phyloP scores from a whole-genome alignment of 2,113 vertebrate genomes.

The Struthidea cinerea region DNA sequence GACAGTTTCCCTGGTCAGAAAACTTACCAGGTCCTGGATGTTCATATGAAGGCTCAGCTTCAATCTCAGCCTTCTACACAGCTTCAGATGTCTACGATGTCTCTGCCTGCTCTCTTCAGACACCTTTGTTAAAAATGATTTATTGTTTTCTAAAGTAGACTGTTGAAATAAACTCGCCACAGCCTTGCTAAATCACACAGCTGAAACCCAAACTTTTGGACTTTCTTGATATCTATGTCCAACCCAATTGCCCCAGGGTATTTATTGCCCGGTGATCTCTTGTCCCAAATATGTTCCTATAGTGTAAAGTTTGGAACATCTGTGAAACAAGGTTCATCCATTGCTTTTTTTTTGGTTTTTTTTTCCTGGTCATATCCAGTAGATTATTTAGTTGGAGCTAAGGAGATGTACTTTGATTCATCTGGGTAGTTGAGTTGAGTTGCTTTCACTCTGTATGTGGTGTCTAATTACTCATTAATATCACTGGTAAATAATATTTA shows the following conservation, averaged over 20 bases:
- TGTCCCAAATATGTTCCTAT: not conserved
- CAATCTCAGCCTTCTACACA: not conserved
- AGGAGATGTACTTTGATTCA: not conserved
- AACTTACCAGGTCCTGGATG: not conserved
- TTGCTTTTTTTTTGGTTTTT: not conserved
- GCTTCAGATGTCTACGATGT: not conserved
- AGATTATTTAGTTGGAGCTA: not conserved
- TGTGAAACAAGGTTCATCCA: not conserved
- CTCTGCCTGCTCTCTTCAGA: not conserved
- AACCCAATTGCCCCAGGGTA: not conserved
- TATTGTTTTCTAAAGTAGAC: not conserved
- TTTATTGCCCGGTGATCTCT: not conserved
- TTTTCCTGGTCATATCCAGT: not conserved
- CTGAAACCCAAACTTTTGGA: not conserved
- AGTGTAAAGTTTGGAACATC: not conserved
- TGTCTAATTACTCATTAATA: not conserved
- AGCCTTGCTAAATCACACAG: not conserved
- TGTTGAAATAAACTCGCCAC: not conserved
- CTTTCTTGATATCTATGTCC: not conserved
- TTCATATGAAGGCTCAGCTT: not conserved
- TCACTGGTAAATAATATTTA: not conserved
- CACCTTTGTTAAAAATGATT: not conserved
- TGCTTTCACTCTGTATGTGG: not conserved
- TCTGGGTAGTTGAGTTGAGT: not conserved
- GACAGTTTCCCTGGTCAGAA: not conserved